These are phyloP conservation scores for Pseudomyrmex gracilis DNA, from an alignment of 1,140 invertebrate species.

Conservation along the genomic window DNA sequence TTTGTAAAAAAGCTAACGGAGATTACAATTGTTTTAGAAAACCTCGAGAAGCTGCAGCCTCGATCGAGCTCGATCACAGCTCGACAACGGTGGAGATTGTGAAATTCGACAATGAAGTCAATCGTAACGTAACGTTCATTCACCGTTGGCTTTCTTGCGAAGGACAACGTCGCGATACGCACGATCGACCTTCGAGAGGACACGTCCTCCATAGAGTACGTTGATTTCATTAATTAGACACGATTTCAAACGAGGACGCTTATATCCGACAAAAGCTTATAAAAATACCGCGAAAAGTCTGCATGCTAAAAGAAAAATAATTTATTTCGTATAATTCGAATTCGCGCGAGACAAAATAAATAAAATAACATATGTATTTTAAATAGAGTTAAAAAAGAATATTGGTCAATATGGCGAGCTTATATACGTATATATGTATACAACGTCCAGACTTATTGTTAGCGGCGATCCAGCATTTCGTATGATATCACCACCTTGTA, in stretches of 20 bases:
- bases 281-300: not conserved
- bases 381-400: not conserved
- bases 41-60: conserved; percentile 72
- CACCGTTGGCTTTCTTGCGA: conserved; percentile 64
- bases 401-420: not conserved
- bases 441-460: conserved; percentile 1
- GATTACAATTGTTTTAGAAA: conserved; percentile 30
- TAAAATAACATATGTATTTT: not conserved
- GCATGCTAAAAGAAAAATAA: not conserved
- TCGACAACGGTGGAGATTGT: conserved; percentile 65
- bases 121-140: conserved; percentile 74
- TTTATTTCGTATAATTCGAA: not conserved
- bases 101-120: conserved; percentile 76
- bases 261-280: not conserved
- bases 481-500: conserved; percentile 23
- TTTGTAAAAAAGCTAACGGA: conserved; percentile 8
- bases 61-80: conserved; percentile 69
- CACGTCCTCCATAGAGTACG: conserved; percentile 29
- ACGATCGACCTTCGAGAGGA: conserved; percentile 15
- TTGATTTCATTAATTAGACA: conserved; percentile 23
- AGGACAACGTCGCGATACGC: conserved; percentile 24
- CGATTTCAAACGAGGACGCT: not conserved
- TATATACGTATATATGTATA: no score
- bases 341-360: not conserved
- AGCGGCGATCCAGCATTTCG: conserved; percentile 1